Evolutionary conservation across 2,113 vertebrate genomes (phyloP), one percentile per base, ranked within the genome.

Genomic region (Rhinopithecus roxellana): DNA sequence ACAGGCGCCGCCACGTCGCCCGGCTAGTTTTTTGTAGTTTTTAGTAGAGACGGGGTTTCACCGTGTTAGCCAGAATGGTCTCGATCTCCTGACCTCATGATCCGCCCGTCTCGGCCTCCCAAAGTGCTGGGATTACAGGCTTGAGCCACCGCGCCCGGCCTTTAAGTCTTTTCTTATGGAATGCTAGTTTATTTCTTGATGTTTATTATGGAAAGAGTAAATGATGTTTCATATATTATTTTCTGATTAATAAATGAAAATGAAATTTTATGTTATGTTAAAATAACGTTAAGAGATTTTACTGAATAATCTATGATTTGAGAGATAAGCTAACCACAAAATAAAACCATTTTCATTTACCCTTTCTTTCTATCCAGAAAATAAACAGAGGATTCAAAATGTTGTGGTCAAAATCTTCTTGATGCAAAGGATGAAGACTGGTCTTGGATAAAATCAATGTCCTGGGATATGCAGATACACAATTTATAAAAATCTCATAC

Each of bases 331-430:
- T 57, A 59, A 70, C 48, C 48, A 38, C 91, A 96, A 94, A 93
- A 89, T 8, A 90, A 45, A 78, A 96, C 52, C 16, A 89, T 84
- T 96, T 95, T 89, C 43, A 6, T 79, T 95, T 57, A 79, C 38
- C 14, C 5, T 20, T 82, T 77, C 43, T 5, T 52, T 59, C 40
- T 50, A 27, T 35, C 55, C 64, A 16, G 9, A 45, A 75, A 93
- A 50, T 50, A 69, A 67, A 67, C 38, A 86, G 40, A 23, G 81
- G 45, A 94, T 90, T 85, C 80, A 85, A 64, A 92, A 55, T 35
- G 32, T 55, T 87, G 87, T 75, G 82, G 77, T 61, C 50, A 64
- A 89, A 67, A 70, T 74, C 83, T 83, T 90, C 80, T 78, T 40
- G 79, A 90, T 67, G 70, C 79, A 67, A 79, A 96, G 57, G 23